These are phyloP conservation scores for Strigops habroptila DNA, from an alignment of 2,113 vertebrate species.

Conservation along the genomic window DNA sequence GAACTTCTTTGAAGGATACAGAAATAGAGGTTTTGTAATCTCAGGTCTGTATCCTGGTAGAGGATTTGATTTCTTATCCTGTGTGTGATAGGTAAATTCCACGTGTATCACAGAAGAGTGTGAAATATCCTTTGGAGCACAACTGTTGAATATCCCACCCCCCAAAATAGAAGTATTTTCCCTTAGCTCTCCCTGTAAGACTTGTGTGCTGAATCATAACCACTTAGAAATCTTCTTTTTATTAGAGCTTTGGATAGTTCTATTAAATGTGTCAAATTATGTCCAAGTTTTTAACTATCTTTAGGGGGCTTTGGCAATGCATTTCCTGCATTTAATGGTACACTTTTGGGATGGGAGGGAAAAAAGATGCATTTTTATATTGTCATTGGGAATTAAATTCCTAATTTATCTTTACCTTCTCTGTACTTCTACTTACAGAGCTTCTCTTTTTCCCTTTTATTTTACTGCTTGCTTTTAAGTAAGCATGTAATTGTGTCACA, in stretches of 20 bases:
- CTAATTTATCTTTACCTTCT: background rate
- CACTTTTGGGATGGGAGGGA: background rate
- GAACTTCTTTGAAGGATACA: background rate
- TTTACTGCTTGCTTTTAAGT: background rate
- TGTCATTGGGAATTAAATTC: background rate
- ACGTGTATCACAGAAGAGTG: background rate
- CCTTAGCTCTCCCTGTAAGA: background rate
- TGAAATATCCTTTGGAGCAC: background rate
- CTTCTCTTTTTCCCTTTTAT: background rate
- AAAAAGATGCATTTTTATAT: background rate
- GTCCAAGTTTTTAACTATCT: background rate
- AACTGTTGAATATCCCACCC: background rate
- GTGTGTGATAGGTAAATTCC: background rate
- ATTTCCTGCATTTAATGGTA: background rate
- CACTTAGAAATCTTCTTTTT: background rate
- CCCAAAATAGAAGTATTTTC: rapidly evolving
- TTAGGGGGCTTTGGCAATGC: background rate
- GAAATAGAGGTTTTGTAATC: background rate
- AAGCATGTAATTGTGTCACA: background rate
- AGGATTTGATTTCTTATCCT: background rate
- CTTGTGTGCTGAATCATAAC: background rate
- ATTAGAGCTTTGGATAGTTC: background rate
- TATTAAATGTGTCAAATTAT: background rate
- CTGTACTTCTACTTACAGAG: background rate
- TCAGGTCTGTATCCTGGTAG: background rate